phyloP scores from a whole-genome alignment of 2,797 vertebrate species.

The Lagorchestes hirsutus region DNA sequence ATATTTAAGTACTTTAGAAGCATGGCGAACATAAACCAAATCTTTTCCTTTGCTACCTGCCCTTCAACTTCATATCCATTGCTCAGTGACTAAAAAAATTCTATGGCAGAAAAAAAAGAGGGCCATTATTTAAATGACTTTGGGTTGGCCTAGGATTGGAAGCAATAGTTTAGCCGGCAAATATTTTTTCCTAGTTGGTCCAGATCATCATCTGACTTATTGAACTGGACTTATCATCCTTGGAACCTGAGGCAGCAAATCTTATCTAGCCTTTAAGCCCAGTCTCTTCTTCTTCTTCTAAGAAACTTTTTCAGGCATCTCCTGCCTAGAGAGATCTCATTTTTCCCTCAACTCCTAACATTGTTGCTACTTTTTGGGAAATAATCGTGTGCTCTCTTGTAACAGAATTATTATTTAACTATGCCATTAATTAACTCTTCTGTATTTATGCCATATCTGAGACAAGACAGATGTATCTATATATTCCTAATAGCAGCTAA shows the following conservation, averaged over 20 bases:
- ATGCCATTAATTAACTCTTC: neutral
- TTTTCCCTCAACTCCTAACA: neutral
- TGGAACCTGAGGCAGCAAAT: neutral
- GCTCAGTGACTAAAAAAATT: neutral
- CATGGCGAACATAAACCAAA: neutral
- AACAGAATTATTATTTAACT: neutral
- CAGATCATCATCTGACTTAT: neutral
- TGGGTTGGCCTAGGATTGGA: neutral
- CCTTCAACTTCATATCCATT: neutral
- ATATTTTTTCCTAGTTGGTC: neutral
- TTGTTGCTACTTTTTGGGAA: neutral
- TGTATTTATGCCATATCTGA: neutral
- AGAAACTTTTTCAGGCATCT: neutral
- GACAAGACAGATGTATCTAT: neutral
- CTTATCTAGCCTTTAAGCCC: neutral
- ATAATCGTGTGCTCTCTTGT: neutral
- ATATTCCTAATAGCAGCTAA: neutral
- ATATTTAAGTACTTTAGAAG: neutral
- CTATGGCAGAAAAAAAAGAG: neutral
- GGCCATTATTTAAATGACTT: neutral
- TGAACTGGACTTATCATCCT: neutral
- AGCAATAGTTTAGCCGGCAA: neutral
- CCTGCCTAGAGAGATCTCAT: neutral
- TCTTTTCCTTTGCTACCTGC: too few species aligned
- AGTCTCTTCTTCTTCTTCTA: neutral